Conservation (phyloP, 2,888 invertebrate genomes). For the Polylopha cassiicola region DNA sequence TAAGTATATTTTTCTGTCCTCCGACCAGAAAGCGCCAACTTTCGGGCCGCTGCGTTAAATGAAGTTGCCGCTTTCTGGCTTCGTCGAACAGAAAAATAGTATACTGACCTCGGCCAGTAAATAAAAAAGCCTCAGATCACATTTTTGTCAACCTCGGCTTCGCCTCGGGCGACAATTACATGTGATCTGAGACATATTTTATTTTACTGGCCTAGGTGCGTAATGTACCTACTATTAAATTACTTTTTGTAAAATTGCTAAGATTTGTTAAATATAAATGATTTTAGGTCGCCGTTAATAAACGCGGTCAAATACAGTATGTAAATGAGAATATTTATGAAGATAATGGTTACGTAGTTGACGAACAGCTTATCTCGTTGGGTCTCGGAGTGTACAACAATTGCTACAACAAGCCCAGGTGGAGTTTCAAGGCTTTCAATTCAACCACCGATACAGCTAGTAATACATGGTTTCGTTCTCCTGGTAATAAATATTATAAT, state of each 20-base stretch:
- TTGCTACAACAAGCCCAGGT: slow-evolving; percentile 38
- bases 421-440: slow-evolving; percentile 40
- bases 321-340: slow-evolving; percentile 63
- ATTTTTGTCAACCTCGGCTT: no score
- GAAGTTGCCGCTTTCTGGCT: no score
- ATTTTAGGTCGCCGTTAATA: slow-evolving; percentile 45
- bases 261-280: not conserved
- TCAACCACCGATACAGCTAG: slow-evolving; percentile 46
- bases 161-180: no score
- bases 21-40: no score
- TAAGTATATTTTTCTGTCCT: no score
- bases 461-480: slow-evolving; percentile 47
- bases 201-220: no score
- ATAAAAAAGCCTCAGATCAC: no score
- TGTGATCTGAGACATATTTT: no score
- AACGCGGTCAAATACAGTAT: slow-evolving; percentile 68
- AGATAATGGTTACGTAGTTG: slow-evolving; percentile 63
- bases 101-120: no score
- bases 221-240: not conserved
- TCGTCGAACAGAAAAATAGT: no score
- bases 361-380: slow-evolving; percentile 34
- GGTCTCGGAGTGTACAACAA: slow-evolving; percentile 32
- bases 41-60: no score
- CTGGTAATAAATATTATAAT: slow-evolving; percentile 34
- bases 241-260: not conserved